Percentiles rank a stretch among this genome's conserved stretches.
Conservation (phyloP, 2,113 vertebrate genomes). For the Synchiropus splendidus region DNA sequence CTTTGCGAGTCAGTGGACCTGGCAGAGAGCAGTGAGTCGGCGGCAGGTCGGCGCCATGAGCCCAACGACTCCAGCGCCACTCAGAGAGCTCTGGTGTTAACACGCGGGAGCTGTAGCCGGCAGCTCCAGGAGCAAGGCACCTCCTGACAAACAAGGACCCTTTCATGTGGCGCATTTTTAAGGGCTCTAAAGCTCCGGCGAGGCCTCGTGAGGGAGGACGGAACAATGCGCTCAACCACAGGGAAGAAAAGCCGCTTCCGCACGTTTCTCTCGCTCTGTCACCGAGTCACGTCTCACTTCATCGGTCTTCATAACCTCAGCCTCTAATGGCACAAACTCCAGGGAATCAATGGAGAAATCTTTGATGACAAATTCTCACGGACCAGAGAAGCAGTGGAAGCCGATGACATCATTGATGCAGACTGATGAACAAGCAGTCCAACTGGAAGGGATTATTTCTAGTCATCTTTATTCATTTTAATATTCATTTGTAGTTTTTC, state of each 20-base stretch:
- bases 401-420: too few species aligned
- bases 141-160: slow-evolving; percentile 47
- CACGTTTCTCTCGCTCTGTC: slow-evolving; percentile 33
- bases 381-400: too few species aligned
- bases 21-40: too few species aligned
- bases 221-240: slow-evolving; percentile 67
- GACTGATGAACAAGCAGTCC: too few species aligned
- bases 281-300: slow-evolving; percentile 34
- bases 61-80: slow-evolving; percentile 39
- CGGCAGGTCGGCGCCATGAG: too few species aligned
- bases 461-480: too few species aligned
- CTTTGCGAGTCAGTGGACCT: too few species aligned
- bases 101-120: slow-evolving; percentile 46
- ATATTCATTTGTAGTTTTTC: too few species aligned
- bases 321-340: too few species aligned
- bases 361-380: too few species aligned
- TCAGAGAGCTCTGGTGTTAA: slow-evolving; percentile 48
- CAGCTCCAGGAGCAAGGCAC: slow-evolving; percentile 46
- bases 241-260: slow-evolving; percentile 53
- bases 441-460: too few species aligned
- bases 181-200: slow-evolving; percentile 61
- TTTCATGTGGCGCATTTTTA: slow-evolving; percentile 64
- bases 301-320: slow-evolving; percentile 13
- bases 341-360: too few species aligned
- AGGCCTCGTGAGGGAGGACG: slow-evolving; percentile 57